Evolutionary conservation across 2,113 vertebrate species (phyloP).

Genomic region (Mustela nigripes): DNA sequence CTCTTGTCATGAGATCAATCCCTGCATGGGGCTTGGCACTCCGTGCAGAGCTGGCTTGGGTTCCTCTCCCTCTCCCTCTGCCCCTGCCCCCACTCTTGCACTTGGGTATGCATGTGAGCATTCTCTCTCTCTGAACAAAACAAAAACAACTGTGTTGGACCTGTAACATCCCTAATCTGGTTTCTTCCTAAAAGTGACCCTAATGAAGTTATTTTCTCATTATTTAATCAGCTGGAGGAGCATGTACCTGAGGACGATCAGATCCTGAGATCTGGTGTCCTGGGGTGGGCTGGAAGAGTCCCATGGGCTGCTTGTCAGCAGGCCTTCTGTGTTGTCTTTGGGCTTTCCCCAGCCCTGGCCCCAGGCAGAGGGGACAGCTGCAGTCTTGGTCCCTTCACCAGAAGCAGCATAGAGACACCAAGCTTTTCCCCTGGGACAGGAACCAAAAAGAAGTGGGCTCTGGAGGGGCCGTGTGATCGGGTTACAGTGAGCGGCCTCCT

Average conservation of each 20-base stretch:
- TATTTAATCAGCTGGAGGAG: neutral
- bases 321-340: neutral
- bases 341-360: neutral
- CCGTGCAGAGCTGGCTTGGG: neutral
- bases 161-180: neutral
- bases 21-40: neutral
- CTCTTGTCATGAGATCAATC: neutral
- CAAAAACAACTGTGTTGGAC: neutral
- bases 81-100: neutral
- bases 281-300: neutral
- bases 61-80: neutral
- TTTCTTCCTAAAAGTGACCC: neutral
- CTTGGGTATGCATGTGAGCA: neutral
- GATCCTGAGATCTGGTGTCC: neutral
- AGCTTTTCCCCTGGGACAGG: neutral
- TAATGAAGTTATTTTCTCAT: neutral
- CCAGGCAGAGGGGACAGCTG: accelerated
- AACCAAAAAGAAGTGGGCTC: conserved; percentile 13
- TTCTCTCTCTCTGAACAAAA: neutral
- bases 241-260: neutral
- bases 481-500: neutral
- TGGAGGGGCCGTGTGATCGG: neutral
- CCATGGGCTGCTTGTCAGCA: accelerated
- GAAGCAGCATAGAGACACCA: neutral
- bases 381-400: neutral